phyloP scores from a whole-genome alignment of 2,888 invertebrate species.

The Acronicta psi region DNA sequence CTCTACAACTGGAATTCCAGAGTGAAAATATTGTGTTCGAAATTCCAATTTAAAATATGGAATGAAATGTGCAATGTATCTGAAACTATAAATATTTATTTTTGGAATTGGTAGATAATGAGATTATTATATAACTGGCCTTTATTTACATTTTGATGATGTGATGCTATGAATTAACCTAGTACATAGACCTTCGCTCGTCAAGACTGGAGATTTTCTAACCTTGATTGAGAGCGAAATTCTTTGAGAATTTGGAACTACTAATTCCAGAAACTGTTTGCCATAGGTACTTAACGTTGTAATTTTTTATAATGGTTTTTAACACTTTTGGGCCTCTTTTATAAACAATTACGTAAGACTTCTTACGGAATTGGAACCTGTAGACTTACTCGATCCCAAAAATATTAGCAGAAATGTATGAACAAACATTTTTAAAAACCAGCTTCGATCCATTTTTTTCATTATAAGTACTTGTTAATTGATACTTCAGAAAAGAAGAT shows the following conservation, averaged over 20 bases:
- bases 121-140: conserved; percentile 52
- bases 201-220: conserved; percentile 21
- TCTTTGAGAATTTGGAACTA: conserved; percentile 6
- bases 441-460: neutral
- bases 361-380: conserved; percentile 51
- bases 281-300: neutral
- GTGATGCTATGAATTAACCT: conserved; percentile 52
- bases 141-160: conserved; percentile 53
- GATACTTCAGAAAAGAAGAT: too few species aligned
- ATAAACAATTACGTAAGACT: conserved; percentile 47
- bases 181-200: conserved; percentile 28
- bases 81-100: conserved; percentile 37
- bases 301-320: conserved; percentile 6
- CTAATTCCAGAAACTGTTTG: conserved; percentile 29
- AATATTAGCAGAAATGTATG: conserved; percentile 21
- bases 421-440: conserved; percentile 3
- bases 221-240: conserved; percentile 13
- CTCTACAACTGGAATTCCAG: conserved; percentile 33
- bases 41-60: conserved; percentile 21
- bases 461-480: too few species aligned
- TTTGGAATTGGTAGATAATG: conserved; percentile 34
- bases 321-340: conserved; percentile 26
- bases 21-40: conserved; percentile 23
- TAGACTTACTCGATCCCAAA: conserved; percentile 39
- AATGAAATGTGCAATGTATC: conserved; percentile 39